A percentile compares a stretch with the other conserved stretches of the same genome.
These are phyloP conservation scores for Acrobasis suavella DNA, from an alignment of 2,888 invertebrate genomes.

Conservation along the genomic window DNA sequence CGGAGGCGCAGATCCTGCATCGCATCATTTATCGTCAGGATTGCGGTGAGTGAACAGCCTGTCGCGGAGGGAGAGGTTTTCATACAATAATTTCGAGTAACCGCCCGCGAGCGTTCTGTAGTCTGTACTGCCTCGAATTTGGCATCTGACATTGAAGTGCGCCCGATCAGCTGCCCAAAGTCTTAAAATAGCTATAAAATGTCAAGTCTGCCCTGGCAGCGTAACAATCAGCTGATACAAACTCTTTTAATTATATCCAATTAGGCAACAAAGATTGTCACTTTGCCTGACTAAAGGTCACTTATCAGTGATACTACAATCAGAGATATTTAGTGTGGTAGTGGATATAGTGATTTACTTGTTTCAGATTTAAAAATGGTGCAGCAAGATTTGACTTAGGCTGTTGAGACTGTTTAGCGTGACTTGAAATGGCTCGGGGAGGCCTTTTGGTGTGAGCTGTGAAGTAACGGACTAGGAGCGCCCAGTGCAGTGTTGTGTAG, in stretches of 20 bases:
- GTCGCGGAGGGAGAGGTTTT: slow-evolving; percentile 25
- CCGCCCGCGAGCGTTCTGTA: slow-evolving; percentile 32
- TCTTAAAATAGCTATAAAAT: slow-evolving; percentile 81
- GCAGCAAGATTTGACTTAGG: slow-evolving; percentile 82
- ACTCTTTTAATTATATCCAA: slow-evolving; percentile 72
- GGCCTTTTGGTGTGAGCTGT: slow-evolving; percentile 67
- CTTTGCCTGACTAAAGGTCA: slow-evolving; percentile 44
- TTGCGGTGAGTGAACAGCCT: slow-evolving; percentile 71
- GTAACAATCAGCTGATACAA: slow-evolving; percentile 77
- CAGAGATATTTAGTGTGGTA: slow-evolving; percentile 53
- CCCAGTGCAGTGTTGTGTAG: slow-evolving; percentile 72
- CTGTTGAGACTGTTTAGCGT: slow-evolving; percentile 47
- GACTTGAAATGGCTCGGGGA: slow-evolving; percentile 61
- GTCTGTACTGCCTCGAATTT: slow-evolving; percentile 43
- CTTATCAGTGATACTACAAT: slow-evolving; percentile 47
- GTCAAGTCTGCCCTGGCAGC: slow-evolving; percentile 77
- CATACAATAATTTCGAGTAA: slow-evolving; percentile 23
- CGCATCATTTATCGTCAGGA: slow-evolving; percentile 79
- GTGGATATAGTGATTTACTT: slow-evolving; percentile 51
- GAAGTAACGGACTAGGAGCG: slow-evolving; percentile 56
- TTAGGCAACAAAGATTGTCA: slow-evolving; percentile 64
- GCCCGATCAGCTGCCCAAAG: slow-evolving; percentile 74
- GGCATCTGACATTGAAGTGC: slow-evolving; percentile 76
- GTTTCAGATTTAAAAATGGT: slow-evolving; percentile 81
- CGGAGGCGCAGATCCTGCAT: slow-evolving; percentile 77